Conservation (phyloP, 2,113 vertebrate genomes). For the Diadophis punctatus region DNA sequence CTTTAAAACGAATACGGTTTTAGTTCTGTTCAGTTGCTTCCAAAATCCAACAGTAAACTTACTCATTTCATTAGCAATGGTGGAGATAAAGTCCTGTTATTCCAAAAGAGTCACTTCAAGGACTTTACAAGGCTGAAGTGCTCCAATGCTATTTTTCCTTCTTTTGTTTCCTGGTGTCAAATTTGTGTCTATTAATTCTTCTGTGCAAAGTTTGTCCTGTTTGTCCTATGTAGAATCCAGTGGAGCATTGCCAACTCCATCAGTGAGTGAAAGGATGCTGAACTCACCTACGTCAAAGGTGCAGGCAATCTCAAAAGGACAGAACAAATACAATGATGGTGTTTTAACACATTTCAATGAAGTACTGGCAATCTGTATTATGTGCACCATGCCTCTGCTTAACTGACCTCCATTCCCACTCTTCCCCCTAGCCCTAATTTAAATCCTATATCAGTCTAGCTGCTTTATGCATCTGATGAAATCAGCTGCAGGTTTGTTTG, state of each 20-base stretch:
- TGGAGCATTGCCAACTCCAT: neutral
- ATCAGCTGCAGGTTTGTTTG: neutral
- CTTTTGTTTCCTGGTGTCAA: neutral
- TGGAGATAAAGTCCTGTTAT: neutral
- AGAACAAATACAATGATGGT: neutral
- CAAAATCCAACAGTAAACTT: neutral
- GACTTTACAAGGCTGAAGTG: neutral
- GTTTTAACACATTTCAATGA: neutral
- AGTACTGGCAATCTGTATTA: neutral
- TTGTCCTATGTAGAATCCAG: neutral
- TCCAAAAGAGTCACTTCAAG: neutral
- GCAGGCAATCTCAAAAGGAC: neutral
- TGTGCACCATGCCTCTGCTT: neutral
- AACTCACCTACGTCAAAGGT: neutral
- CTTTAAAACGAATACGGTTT: neutral
- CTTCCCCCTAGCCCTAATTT: neutral
- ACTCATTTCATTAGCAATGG: neutral
- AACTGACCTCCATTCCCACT: neutral
- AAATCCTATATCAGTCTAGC: neutral
- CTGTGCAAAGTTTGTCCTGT: neutral
- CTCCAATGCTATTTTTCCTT: neutral
- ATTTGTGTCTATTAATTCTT: neutral
- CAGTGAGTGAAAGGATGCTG: neutral
- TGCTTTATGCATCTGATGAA: neutral
- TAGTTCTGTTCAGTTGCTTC: neutral